Base-by-base conservation (phyloP, 2,888 invertebrate species). In the Drosophila acutilabella region DNA sequence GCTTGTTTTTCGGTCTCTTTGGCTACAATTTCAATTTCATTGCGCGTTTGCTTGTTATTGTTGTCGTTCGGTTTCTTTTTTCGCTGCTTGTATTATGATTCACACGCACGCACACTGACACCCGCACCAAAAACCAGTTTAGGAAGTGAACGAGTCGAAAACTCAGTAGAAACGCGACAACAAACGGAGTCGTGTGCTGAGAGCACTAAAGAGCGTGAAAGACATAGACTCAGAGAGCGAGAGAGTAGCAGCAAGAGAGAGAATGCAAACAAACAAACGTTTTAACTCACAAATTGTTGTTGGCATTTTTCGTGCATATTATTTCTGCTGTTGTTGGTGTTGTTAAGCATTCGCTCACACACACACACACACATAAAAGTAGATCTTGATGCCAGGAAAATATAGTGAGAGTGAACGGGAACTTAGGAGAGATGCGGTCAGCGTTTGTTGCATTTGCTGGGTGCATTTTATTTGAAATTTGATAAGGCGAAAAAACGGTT, bases 41-140 rank as follows among this genome's bases (percentile, higher is more conserved):
- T 78, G 87, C 81, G 61, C 41, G 71, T 67, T 47, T 58, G 56
- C 30, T 58, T 54, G 52, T 13, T 45, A 16, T 52, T 59, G 42
- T 41, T 72, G 42, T 50, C 48, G 69, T 53, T 64, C 47, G 41
- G 68, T 68, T 57, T 26, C 67, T 57, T 57, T 47, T 42, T 60
- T 69, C 72, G 67, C 64, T 59, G 70, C 67, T 82, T 58, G 76
- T 82, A 78, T 74, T 87, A 81, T 84, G 88, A 84, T 86, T 83
- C 86, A 88, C 76, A 74, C 48, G 18, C 60, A 54, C 68, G 56
- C 50, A 62, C 59, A 65, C 78, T 23, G 47, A 73, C 88, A 77
- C 83, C 88, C 88, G 88, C 83, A 88, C 83, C 64, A 57, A 53
- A 88, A 85, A 84, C 83, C 88, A 82, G 82, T 85, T 88, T 84